Percentiles rank a stretch among this genome's conserved stretches.
Conservation (phyloP, 2,797 vertebrate species). For the Cuniculus paca region DNA sequence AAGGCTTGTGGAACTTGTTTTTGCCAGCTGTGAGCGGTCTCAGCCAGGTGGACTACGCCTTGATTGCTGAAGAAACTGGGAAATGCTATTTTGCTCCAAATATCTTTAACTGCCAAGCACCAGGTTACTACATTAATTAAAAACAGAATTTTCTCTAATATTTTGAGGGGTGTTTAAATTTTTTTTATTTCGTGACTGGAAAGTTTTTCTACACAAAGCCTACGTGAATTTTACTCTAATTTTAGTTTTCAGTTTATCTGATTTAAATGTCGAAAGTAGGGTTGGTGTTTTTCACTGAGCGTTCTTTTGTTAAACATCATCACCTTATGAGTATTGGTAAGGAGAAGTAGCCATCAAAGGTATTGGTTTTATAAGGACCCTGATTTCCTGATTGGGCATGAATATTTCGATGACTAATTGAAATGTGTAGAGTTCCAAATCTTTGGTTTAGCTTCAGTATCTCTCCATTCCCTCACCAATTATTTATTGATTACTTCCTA, state of each 20-base stretch:
- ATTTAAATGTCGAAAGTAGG: constrained; percentile 1
- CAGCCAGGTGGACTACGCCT: constrained; percentile 95
- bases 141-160: neutral
- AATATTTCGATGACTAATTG: neutral
- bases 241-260: constrained; percentile 46
- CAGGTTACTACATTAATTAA: constrained; percentile 89
- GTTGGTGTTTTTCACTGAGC: neutral
- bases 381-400: neutral
- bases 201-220: constrained; percentile 47
- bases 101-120: constrained; percentile 97
- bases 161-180: constrained; percentile 47
- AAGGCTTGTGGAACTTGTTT: constrained; percentile 97
- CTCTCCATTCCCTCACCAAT: neutral
- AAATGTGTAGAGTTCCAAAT: neutral
- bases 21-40: constrained; percentile 93
- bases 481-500: neutral
- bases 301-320: neutral
- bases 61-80: constrained; percentile 96
- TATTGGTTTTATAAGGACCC: neutral
- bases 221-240: constrained; percentile 25
- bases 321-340: neutral
- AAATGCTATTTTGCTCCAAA: constrained; percentile 93
- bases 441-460: neutral
- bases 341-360: neutral
- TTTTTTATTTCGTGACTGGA: constrained; percentile 27